Conservation (phyloP, 2,797 vertebrate species). For the Schizopygopsis pylzovi region DNA sequence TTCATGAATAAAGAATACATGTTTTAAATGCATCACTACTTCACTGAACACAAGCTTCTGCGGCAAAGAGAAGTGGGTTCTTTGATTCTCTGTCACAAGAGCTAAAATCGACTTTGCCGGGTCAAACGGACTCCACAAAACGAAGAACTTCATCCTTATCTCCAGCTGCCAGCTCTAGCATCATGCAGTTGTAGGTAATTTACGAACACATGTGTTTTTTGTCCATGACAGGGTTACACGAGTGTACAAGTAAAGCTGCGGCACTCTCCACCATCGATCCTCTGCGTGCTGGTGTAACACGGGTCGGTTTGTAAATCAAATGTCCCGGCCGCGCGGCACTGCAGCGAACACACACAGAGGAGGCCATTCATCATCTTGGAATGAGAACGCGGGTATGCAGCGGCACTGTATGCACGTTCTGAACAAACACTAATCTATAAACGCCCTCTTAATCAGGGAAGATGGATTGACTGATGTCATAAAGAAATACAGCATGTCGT, state of each 20-base stretch:
- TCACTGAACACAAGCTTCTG: constrained; percentile 30
- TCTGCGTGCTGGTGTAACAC: background rate
- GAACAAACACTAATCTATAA: constrained; percentile 48
- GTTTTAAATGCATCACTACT: background rate
- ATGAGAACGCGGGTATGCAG: background rate
- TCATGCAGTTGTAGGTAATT: background rate
- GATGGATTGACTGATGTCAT: constrained; percentile 18
- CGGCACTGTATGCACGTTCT: background rate
- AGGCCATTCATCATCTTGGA: constrained; percentile 45
- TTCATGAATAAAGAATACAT: background rate
- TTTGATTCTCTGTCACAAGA: constrained; percentile 32
- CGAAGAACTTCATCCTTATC: background rate
- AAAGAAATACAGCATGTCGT: constrained; percentile 30
- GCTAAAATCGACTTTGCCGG: constrained; percentile 21
- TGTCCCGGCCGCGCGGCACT: background rate
- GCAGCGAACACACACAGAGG: background rate
- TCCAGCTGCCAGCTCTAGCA: constrained; percentile 16
- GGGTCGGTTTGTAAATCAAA: constrained; percentile 6
- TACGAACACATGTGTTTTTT: background rate
- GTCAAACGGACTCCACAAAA: background rate
- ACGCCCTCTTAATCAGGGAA: constrained; percentile 34
- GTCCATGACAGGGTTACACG: background rate
- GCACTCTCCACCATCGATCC: constrained; percentile 16
- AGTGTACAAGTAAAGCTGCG: background rate
- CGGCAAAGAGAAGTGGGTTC: background rate